Percentiles rank a stretch among this genome's conserved stretches.
Evolutionary conservation across 1,140 invertebrate species (phyloP).

Genomic region (Dendroctonus valens): DNA sequence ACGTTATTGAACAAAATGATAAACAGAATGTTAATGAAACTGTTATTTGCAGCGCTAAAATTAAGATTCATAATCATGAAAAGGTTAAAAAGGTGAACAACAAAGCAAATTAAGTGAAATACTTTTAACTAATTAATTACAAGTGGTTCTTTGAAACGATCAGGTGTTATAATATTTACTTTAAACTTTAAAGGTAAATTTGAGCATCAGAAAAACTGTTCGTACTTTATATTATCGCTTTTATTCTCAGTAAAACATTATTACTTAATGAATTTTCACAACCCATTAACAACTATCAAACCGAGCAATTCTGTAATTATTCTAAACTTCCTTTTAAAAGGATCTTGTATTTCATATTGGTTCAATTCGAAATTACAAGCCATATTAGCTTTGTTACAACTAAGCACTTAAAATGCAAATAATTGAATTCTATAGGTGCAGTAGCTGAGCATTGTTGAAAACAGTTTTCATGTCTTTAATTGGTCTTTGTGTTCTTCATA

Average conservation of each 20-base stretch:
- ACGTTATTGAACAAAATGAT: too few relatives aligned
- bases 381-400: not conserved
- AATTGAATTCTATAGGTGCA: slow-evolving; percentile 4
- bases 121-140: too few relatives aligned
- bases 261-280: not conserved
- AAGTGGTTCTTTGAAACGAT: too few relatives aligned
- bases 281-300: not conserved
- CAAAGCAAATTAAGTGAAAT: too few relatives aligned
- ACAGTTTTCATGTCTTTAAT: slow-evolving; percentile 2
- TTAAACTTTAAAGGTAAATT: too few relatives aligned
- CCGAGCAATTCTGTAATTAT: not conserved
- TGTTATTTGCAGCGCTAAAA: too few relatives aligned
- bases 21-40: too few relatives aligned
- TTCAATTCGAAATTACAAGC: not conserved
- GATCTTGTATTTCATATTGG: slow-evolving; percentile 2
- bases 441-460: slow-evolving; percentile 1
- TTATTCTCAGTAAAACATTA: slow-evolving; percentile 7
- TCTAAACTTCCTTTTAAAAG: not conserved
- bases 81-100: too few relatives aligned
- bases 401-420: not conserved
- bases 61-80: too few relatives aligned
- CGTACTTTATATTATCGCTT: not conserved
- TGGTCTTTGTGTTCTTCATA: slow-evolving; percentile 2
- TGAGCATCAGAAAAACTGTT: too few relatives aligned
- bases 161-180: too few relatives aligned